phyloP scores from a whole-genome alignment of 2,113 vertebrate genomes.

The Aplodontia rufa region DNA sequence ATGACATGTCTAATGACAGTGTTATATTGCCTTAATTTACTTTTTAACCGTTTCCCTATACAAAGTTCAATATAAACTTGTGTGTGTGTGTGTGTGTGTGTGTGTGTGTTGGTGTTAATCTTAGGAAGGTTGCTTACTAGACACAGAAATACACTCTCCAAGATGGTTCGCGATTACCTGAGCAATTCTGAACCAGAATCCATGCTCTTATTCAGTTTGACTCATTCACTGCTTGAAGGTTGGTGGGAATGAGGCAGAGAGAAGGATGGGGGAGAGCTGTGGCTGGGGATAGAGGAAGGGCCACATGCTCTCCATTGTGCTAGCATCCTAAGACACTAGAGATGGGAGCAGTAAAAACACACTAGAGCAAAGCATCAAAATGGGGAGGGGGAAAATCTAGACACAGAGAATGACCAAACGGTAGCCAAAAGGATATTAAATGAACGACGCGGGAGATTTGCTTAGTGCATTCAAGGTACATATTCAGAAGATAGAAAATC shows the following conservation, averaged over 20 bases:
- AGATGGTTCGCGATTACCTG: neutral
- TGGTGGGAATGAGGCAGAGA: neutral
- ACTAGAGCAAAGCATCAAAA: neutral
- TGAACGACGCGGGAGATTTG: neutral
- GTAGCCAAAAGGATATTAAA: neutral
- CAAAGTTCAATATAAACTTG: neutral
- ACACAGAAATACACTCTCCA: neutral
- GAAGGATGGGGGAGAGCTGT: neutral
- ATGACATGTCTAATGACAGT: neutral
- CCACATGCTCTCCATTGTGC: neutral
- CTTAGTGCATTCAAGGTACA: neutral
- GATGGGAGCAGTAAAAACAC: accelerated
- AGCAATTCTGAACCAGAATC: neutral
- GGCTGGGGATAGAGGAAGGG: neutral
- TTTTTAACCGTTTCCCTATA: neutral
- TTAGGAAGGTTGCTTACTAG: neutral
- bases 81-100: neutral
- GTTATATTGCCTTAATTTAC: neutral
- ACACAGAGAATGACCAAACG: neutral
- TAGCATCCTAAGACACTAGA: neutral
- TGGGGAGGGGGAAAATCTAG: neutral
- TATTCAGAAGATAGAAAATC: neutral
- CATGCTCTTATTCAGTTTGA: neutral
- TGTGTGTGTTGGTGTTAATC: neutral
- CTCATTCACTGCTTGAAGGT: neutral